These are phyloP conservation scores for Gryllus bimaculatus DNA, from an alignment of 1,140 invertebrate genomes.

Conservation along the genomic window DNA sequence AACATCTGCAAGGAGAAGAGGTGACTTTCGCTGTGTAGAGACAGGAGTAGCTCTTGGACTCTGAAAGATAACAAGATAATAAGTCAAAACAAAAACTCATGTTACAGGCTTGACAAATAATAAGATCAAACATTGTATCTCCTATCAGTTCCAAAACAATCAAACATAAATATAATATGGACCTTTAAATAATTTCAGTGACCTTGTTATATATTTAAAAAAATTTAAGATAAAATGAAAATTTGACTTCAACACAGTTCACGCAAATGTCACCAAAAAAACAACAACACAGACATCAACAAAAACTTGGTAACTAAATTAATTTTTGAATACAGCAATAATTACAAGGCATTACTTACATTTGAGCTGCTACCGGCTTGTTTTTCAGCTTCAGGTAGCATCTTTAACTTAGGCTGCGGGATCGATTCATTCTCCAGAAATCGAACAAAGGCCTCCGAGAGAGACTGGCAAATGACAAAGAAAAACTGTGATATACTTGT, in stretches of 20 bases:
- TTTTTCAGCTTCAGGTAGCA: slow-evolving; percentile 42
- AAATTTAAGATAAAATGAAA: too few species aligned
- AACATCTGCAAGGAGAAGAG: slow-evolving; percentile 46
- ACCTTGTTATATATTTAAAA: too few species aligned
- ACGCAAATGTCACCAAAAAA: too few species aligned
- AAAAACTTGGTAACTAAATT: background rate
- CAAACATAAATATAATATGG: too few species aligned
- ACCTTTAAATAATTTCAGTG: too few species aligned
- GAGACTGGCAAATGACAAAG: slow-evolving; percentile 39
- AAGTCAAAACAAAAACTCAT: background rate
- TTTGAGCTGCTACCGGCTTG: slow-evolving; percentile 12
- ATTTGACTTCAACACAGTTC: too few species aligned
- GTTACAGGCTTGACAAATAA: background rate
- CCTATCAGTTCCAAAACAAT: too few species aligned
- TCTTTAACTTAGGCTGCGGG: slow-evolving; percentile 50
- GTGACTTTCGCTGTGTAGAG: slow-evolving; percentile 31
- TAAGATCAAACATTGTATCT: background rate
- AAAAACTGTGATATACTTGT: background rate
- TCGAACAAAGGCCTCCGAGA: slow-evolving; percentile 80
- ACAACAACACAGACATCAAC: too few species aligned
- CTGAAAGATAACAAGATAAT: background rate
- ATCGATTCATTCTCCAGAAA: slow-evolving; percentile 81
- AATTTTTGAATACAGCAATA: background rate
- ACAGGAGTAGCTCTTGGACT: background rate
- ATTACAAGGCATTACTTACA: background rate